phyloP scores from a whole-genome alignment of 1,140 invertebrate genomes.

The Heterodera carotae region DNA sequence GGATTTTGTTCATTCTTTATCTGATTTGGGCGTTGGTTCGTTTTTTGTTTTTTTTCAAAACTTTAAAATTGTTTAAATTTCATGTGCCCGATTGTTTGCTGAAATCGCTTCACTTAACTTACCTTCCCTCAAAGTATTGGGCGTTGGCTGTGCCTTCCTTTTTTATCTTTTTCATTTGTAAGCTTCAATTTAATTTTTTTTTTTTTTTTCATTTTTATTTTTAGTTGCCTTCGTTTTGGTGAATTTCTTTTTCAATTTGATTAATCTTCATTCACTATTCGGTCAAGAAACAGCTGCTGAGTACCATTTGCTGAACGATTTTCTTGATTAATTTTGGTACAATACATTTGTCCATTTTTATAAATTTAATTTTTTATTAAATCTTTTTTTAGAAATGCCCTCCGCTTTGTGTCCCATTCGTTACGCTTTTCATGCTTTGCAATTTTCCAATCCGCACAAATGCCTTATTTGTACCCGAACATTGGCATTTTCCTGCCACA shows the following conservation, averaged over 20 bases:
- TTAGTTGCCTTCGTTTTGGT: constrained; percentile 46
- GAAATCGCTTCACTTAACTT: constrained; percentile 40
- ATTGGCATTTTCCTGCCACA: constrained; percentile 11
- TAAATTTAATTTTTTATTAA: neutral
- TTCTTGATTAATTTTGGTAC: constrained; percentile 50
- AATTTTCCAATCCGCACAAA: constrained; percentile 9
- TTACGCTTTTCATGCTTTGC: neutral
- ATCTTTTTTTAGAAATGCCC: neutral
- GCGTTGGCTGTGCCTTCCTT: constrained; percentile 44
- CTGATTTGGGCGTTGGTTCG: constrained; percentile 37
- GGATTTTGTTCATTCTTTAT: constrained; percentile 49
- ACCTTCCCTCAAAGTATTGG: constrained; percentile 56
- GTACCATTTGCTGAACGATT: constrained; percentile 44
- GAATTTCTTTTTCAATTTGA: constrained; percentile 49
- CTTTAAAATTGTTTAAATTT: neutral
- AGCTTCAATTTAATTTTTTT: constrained; percentile 17
- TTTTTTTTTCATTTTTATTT: constrained; percentile 10
- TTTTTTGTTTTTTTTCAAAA: constrained; percentile 25
- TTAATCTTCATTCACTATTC: constrained; percentile 40
- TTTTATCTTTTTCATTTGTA: constrained; percentile 34
- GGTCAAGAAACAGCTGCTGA: constrained; percentile 22
- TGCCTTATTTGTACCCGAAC: neutral
- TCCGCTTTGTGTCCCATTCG: neutral
- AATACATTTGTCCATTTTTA: neutral
- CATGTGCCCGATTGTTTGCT: constrained; percentile 50